Conservation (phyloP, 2,888 invertebrate genomes). For the Rhagophthalmus giganteus region DNA sequence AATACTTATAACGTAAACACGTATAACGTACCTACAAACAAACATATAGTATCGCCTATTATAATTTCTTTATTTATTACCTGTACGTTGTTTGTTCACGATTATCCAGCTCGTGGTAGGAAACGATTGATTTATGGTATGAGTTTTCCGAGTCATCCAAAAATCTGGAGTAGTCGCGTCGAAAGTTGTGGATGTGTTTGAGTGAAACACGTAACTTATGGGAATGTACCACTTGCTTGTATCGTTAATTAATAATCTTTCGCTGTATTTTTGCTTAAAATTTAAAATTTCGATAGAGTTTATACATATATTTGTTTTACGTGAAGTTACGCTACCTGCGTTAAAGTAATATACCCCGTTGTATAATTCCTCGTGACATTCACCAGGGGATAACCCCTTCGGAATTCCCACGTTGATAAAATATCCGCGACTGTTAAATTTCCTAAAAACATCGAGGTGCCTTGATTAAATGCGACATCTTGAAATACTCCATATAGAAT, state of each 20-base stretch:
- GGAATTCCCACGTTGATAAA: conserved; percentile 16
- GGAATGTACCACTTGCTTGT: too few relatives aligned
- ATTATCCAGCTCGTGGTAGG: conserved; percentile 48
- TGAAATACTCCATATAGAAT: conserved; percentile 18
- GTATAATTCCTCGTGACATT: conserved; percentile 12
- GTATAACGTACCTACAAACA: too few relatives aligned
- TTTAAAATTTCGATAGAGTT: neutral
- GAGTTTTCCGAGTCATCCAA: conserved; percentile 15
- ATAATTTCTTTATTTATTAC: conserved; percentile 6
- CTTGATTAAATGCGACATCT: neutral
- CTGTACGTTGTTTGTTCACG: conserved; percentile 22
- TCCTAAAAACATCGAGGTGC: neutral
- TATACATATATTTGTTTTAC: neutral
- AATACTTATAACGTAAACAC: too few relatives aligned
- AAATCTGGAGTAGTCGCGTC: too few relatives aligned
- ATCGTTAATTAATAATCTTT: too few relatives aligned
- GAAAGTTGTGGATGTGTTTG: too few relatives aligned
- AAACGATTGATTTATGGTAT: neutral
- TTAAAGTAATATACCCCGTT: conserved; percentile 2
- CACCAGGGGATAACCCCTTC: conserved; percentile 23
- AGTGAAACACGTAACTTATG: too few relatives aligned
- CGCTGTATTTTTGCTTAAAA: conserved; percentile 2
- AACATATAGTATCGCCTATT: too few relatives aligned
- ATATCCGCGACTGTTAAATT: conserved; percentile 2
- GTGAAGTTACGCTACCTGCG: conserved; percentile 3